Conservation (phyloP, 2,113 vertebrate species). For the Triplophysa tibetana region DNA sequence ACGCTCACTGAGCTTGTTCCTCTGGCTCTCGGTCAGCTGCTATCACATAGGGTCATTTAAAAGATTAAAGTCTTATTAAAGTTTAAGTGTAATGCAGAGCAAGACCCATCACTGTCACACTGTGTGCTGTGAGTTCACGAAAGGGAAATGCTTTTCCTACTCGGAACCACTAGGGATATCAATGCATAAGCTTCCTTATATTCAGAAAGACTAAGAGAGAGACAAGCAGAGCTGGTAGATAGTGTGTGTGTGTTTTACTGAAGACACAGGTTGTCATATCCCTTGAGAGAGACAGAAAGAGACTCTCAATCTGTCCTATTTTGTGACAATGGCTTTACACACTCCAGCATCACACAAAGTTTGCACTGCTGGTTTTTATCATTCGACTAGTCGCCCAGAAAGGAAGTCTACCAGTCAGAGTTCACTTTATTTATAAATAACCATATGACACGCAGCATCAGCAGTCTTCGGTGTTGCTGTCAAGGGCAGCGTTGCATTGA, state of each 20-base stretch:
- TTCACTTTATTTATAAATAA: neutral
- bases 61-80: slow-evolving; percentile 56
- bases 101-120: slow-evolving; percentile 30
- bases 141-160: slow-evolving; percentile 15
- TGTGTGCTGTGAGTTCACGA: slow-evolving; percentile 35
- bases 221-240: neutral
- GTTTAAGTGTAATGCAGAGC: slow-evolving; percentile 46
- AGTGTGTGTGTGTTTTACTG: slow-evolving; percentile 6
- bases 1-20: neutral
- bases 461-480: too few relatives aligned
- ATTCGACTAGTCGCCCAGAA: neutral
- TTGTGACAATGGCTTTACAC: neutral
- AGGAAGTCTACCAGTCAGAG: neutral
- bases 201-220: neutral
- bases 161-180: slow-evolving; percentile 32
- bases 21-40: slow-evolving; percentile 12
- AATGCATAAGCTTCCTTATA: slow-evolving; percentile 8
- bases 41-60: slow-evolving; percentile 47
- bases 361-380: neutral
- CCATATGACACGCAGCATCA: neutral
- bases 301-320: neutral
- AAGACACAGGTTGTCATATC: slow-evolving; percentile 16
- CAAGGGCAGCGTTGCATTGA: too few relatives aligned
- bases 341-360: neutral
- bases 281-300: neutral